Percentiles rank a stretch among this genome's conserved stretches.
Conservation (phyloP, 2,888 invertebrate species). For the Tachina fera region DNA sequence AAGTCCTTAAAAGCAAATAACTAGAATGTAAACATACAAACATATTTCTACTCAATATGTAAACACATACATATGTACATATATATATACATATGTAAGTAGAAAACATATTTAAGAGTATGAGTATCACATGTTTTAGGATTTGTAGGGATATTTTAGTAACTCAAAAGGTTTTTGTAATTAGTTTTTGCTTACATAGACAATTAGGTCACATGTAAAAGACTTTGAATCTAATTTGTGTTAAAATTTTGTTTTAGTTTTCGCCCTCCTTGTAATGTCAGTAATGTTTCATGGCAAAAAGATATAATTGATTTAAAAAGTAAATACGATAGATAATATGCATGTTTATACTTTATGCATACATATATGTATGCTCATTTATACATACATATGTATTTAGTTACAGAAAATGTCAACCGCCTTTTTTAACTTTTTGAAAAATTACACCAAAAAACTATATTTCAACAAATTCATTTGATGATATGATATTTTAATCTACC, state of each 20-base stretch:
- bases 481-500: too few relatives aligned
- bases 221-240: slow-evolving; percentile 40
- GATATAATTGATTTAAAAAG: neutral
- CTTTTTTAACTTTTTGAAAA: too few relatives aligned
- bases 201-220: slow-evolving; percentile 51
- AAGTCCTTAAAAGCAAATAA: too few relatives aligned
- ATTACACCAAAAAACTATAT: too few relatives aligned
- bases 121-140: too few relatives aligned
- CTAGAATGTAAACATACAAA: too few relatives aligned
- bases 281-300: neutral
- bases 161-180: slow-evolving; percentile 6
- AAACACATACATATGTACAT: neutral
- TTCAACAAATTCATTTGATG: too few relatives aligned
- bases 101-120: neutral
- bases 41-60: too few relatives aligned
- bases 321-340: neutral
- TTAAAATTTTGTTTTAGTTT: neutral
- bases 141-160: neutral
- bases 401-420: too few relatives aligned
- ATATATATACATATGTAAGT: neutral
- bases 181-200: slow-evolving; percentile 51
- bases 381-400: too few relatives aligned
- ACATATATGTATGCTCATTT: neutral
- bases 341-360: neutral
- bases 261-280: neutral